Evolutionary conservation across 2,113 vertebrate genomes (phyloP).

Genomic region (Hippocampus comes): DNA sequence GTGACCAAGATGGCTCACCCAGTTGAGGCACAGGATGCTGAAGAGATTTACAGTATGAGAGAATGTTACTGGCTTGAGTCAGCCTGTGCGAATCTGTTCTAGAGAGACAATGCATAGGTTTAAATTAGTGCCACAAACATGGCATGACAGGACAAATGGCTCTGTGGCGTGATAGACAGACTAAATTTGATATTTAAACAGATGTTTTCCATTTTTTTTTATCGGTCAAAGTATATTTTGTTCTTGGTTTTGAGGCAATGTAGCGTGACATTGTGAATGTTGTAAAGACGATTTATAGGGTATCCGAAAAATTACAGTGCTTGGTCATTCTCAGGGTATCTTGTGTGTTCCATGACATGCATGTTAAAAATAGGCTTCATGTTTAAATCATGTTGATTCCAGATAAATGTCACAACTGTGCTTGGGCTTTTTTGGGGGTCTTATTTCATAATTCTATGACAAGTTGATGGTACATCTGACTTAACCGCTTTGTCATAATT

Average conservation of each 20-base stretch:
- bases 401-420: not conserved
- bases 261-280: not conserved
- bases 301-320: slow-evolving; percentile 5
- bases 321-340: not conserved
- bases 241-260: slow-evolving; percentile 6
- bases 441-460: not conserved
- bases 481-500: not conserved
- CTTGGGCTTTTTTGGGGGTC: not conserved
- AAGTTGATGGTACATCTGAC: not conserved
- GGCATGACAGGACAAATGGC: slow-evolving; percentile 1
- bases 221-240: slow-evolving; percentile 2
- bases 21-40: not conserved
- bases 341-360: not conserved
- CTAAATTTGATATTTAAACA: not conserved
- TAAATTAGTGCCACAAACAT: not conserved
- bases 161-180: not conserved
- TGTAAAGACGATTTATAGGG: slow-evolving; percentile 3
- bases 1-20: not conserved
- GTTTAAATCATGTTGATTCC: not conserved
- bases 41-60: not conserved
- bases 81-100: not conserved
- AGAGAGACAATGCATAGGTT: not conserved
- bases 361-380: slow-evolving; percentile 1
- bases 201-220: slow-evolving; percentile 4
- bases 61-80: not conserved